phyloP scores from a whole-genome alignment of 1,140 invertebrate genomes.

The Mesaphorura yosii region DNA sequence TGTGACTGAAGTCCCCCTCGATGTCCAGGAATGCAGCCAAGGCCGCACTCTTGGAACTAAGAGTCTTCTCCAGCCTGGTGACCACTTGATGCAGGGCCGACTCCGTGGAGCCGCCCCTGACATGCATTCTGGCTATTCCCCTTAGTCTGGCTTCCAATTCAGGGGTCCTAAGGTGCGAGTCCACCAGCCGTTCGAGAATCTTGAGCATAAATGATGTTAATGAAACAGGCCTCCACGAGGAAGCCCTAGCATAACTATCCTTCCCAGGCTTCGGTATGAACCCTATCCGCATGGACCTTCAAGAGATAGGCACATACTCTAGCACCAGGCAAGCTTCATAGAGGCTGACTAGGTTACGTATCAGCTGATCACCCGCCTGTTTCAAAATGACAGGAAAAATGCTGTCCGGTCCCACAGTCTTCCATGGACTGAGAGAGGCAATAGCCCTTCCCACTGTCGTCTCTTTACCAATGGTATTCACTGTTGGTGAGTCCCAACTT shows the following conservation, averaged over 20 bases:
- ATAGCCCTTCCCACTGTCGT: slow-evolving; percentile 2
- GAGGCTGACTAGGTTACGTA: neutral
- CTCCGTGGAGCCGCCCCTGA: slow-evolving; percentile 9
- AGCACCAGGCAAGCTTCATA: slow-evolving; percentile 10
- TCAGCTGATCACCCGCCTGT: neutral
- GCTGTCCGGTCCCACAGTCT: slow-evolving; percentile 15
- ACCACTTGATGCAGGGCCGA: slow-evolving; percentile 15
- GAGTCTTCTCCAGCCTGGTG: slow-evolving; percentile 9
- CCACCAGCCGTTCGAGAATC: slow-evolving; percentile 13
- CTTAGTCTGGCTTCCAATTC: neutral
- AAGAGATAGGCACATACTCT: slow-evolving; percentile 12
- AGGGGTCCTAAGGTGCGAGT: slow-evolving; percentile 11
- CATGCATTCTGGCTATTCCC: neutral
- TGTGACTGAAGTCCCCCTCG: slow-evolving; percentile 18
- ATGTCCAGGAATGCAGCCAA: slow-evolving; percentile 14
- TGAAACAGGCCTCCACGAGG: slow-evolving; percentile 19
- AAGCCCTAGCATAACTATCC: slow-evolving; percentile 1
- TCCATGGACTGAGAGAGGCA: slow-evolving; percentile 6
- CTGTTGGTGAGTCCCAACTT: too few species aligned
- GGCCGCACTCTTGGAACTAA: neutral
- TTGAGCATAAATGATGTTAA: slow-evolving; percentile 24
- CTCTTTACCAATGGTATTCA: neutral
- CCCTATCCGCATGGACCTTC: slow-evolving; percentile 6
- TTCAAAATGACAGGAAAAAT: slow-evolving; percentile 19
- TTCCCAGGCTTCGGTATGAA: slow-evolving; percentile 25